These are phyloP conservation scores for Embiotoca jacksoni DNA, from an alignment of 2,113 vertebrate genomes.

Conservation along the genomic window DNA sequence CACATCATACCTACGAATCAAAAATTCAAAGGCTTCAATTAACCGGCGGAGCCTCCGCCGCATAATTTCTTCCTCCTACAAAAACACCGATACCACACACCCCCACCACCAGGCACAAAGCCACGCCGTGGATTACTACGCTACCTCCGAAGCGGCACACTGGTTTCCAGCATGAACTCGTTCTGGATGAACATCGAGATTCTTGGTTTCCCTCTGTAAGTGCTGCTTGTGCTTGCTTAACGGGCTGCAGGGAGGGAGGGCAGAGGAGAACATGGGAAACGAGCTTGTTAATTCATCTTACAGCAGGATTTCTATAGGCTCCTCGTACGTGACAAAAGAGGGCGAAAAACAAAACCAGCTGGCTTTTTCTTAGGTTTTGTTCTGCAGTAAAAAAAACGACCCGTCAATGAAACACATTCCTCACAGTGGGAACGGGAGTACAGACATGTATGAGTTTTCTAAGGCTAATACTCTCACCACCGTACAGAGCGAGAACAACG, in stretches of 20 bases:
- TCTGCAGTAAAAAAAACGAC: constrained; percentile 39
- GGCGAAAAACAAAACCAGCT: constrained; percentile 49
- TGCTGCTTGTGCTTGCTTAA: constrained; percentile 33
- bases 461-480: background rate
- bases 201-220: constrained; percentile 51
- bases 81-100: constrained; percentile 46
- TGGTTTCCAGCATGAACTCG: constrained; percentile 49
- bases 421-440: constrained; percentile 10
- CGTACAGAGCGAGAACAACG: too few relatives aligned
- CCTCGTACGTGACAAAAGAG: constrained; percentile 49
- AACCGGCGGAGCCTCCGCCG: background rate
- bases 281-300: constrained; percentile 62
- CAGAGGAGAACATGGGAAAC: constrained; percentile 68
- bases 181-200: constrained; percentile 38
- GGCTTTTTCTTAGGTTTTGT: constrained; percentile 44
- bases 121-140: constrained; percentile 31
- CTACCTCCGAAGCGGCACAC: constrained; percentile 1
- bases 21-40: constrained; percentile 32
- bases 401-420: constrained; percentile 41
- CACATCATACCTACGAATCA: constrained; percentile 17
- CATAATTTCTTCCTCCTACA: constrained; percentile 15
- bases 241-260: constrained; percentile 35
- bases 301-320: constrained; percentile 49
- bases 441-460: background rate
- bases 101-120: constrained; percentile 37